A percentile compares a stretch with the other conserved stretches of the same genome.
Evolutionary conservation across 2,888 invertebrate species (phyloP).

Genomic region (Diarsia brunnea): DNA sequence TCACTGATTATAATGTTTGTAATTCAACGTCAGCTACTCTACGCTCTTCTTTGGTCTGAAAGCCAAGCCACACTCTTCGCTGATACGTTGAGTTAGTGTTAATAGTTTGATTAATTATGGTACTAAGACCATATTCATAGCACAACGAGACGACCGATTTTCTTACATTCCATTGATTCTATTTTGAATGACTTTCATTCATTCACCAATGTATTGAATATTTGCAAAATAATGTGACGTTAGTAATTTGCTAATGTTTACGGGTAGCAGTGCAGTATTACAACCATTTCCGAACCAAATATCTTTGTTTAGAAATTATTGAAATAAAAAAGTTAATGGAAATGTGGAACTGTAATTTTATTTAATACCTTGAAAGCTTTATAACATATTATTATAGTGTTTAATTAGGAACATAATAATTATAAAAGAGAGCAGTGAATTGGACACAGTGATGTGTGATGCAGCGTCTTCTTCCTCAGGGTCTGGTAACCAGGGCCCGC

Average conservation of each 20-base stretch:
- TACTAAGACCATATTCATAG: neutral
- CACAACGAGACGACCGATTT: neutral
- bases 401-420: constrained; percentile 37
- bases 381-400: constrained; percentile 23
- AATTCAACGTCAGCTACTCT: neutral
- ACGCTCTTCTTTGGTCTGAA: neutral
- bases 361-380: constrained; percentile 60
- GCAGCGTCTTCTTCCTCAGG: constrained; percentile 71
- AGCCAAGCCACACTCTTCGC: neutral
- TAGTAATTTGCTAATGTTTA: constrained; percentile 61
- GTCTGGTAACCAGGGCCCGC: constrained; percentile 86
- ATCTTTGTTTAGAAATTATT: constrained; percentile 75
- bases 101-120: too few relatives aligned
- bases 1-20: neutral
- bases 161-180: constrained; percentile 36
- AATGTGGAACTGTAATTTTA: constrained; percentile 72
- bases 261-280: constrained; percentile 79
- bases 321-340: constrained; percentile 80
- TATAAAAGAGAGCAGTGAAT: constrained; percentile 39
- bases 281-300: constrained; percentile 84
- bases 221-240: constrained; percentile 18
- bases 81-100: constrained; percentile 12
- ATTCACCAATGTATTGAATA: constrained; percentile 15
- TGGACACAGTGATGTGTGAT: constrained; percentile 32
- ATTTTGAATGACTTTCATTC: constrained; percentile 2